Evolutionary conservation across 2,113 vertebrate species (phyloP), one percentile per base, ranked within the genome.

Genomic region (Rhombomys opimus): DNA sequence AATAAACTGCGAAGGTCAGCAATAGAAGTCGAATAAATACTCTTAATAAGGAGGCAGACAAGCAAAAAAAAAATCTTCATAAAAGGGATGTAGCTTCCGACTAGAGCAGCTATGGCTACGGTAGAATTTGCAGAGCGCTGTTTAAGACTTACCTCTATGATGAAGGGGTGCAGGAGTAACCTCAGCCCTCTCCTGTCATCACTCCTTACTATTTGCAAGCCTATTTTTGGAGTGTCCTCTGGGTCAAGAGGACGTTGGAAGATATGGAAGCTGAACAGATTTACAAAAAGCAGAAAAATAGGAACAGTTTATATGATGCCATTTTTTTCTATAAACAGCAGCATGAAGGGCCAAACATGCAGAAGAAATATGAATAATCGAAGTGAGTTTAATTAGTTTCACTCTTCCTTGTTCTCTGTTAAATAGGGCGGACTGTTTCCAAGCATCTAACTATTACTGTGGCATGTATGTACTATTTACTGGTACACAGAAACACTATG

Each of bases 351-450:
- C 82, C 82, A 95, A 89, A 91, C 67, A 70, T 84, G 32, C 70
- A 87, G 72, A 90, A 95, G 50, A 70, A 65, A 23, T 70, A 93
- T 95, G 92, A 97, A 96, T 97, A 91, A 91, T 96, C 5, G 0
- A 94, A 93, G 94, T 73, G 94, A 92, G 95, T 95, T 97, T 98
- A 98, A 98, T 97, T 96, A 96, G 93, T 86, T 97, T 97, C 96
- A 96, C 95, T 97, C 70, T 93, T 84, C 52, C 92, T 97, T 96
- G 95, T 94, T 96, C 95, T 94, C 30, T 57, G 95, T 41, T 96
- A 97, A 96, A 94, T 95, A 97, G 82, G 86, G 89, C 59, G 38
- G 89, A 93, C 87, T 94, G 87, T 96, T 97, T 96, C 95, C 93
- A 95, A 95, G 89, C 57, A 89, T 96, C 77, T 97, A 91, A 96